These are phyloP conservation scores for rat (Rattus norvegicus) DNA, from an alignment of 2,113 vertebrate genomes.

Conservation along the genomic window GRCr8 NC_086021.1:175263001-175263500, in stretches of 20 bases:
- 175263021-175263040: background rate
- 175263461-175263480: background rate
- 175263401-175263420: background rate
- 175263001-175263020: background rate
- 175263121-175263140: too few relatives aligned
- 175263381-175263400: background rate
- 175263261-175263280: fast-evolving
- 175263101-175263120: too few relatives aligned
- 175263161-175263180: fast-evolving
- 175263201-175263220: too few relatives aligned
- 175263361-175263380: background rate
- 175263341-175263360: background rate
- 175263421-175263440: background rate
- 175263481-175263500: background rate
- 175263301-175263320: background rate
- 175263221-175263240: fast-evolving
- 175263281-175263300: background rate
- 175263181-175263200: background rate
- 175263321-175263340: background rate
- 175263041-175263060: fast-evolving
- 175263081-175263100: background rate
- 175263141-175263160: background rate
- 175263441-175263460: background rate
- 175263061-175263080: background rate
- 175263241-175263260: fast-evolving